Conservation (phyloP, 2,888 invertebrate genomes). For the Bombylius discolor region DNA sequence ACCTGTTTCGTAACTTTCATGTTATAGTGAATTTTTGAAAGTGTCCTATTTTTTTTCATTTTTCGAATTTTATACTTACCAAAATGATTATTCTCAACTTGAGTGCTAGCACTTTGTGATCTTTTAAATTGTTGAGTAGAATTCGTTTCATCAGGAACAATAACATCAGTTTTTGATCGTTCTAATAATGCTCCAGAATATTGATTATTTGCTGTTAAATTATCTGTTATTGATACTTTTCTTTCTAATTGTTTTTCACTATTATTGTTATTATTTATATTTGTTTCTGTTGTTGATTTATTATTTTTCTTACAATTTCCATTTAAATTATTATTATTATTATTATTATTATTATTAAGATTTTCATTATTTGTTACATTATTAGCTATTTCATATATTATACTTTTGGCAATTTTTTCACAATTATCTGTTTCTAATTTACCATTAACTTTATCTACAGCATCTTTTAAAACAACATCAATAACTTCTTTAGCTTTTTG, state of each 20-base stretch:
- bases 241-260: no score
- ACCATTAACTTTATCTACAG: slow-evolving; percentile 36
- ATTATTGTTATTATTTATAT: no score
- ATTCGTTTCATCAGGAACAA: not conserved
- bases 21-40: no score
- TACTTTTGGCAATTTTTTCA: slow-evolving; percentile 14
- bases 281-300: no score
- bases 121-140: slow-evolving; percentile 40
- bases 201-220: no score
- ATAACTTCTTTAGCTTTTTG: slow-evolving; percentile 33
- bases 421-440: slow-evolving; percentile 7
- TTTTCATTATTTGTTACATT: slow-evolving; percentile 3
- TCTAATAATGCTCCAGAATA: no score
- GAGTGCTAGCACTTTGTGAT: slow-evolving; percentile 67
- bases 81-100: slow-evolving; percentile 75
- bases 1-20: no score
- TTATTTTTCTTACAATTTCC: no score
- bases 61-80: slow-evolving; percentile 38
- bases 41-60: no score
- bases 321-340: no score
- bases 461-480: slow-evolving; percentile 39
- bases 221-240: no score
- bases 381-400: slow-evolving; percentile 16
- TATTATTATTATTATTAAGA: no score
- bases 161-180: slow-evolving; percentile 1